Evolutionary conservation across 2,888 invertebrate species (phyloP), one percentile per base, ranked within the genome.

Genomic region (Geophilus truncorum): DNA sequence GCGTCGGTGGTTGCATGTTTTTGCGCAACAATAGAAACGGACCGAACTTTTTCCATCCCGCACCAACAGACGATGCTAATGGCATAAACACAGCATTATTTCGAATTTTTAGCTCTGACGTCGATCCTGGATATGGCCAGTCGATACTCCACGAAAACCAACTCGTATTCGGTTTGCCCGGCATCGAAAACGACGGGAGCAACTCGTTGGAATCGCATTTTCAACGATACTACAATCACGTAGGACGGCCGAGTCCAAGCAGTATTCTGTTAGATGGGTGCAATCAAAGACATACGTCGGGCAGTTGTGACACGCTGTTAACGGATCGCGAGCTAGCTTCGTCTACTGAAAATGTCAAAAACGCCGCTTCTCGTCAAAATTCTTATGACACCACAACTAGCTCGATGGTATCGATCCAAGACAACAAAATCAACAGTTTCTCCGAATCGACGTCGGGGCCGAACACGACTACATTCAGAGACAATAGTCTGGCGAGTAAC

Each of bases 1-100:
- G 98, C 86, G 93, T 94, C 34, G 98, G 98, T 1, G 97, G 97
- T 0, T 97, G 97, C 86, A 90, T 90, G 12, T 99, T 99, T 89
- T 98, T 98, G 86, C 98, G 97, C 1, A 92, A 91, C 80, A 97
- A 97, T 87, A 91, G 92, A 85, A 96, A 97, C 86, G 98, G 97
- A 0, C 89, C 91, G 12, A 91, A 92, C 83, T 97, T 97, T 88
- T 94, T 98, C 83, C 94, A 94, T 85, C 95, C 96, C 0, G 93
- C 91, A 82, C 90, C 92, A 30, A 91, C 92, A 81, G 95, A 95
- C 88, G 88, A 94, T 57, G 91, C 91, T 81, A 95, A 95, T 84
- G 94, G 94, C 1, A 90, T 93, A 45, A 95, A 95, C 85, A 91
- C 80, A 80, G 25, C 82, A 82, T 12, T 82, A 79, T 80, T 81